These are phyloP conservation scores for Chloroclystis v-ata DNA, from an alignment of 2,888 invertebrate species.

Conservation along the genomic window DNA sequence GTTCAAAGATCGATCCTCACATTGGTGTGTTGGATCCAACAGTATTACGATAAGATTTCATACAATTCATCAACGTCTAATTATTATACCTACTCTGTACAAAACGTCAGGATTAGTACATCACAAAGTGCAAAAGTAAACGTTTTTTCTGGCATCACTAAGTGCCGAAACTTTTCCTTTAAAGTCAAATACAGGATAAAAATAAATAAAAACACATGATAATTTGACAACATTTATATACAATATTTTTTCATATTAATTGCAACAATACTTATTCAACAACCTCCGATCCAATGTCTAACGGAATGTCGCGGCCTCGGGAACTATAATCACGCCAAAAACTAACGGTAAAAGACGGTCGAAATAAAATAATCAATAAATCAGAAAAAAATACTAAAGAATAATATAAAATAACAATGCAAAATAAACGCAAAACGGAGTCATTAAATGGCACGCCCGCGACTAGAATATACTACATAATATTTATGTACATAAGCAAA, in stretches of 20 bases:
- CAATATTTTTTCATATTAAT: neutral
- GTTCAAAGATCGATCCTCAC: no score
- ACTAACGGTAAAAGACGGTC: neutral
- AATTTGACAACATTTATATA: neutral
- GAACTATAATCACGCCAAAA: neutral
- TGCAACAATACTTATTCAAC: slow-evolving; percentile 12
- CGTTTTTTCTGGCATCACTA: no score
- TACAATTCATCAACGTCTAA: no score
- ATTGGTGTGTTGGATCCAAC: no score
- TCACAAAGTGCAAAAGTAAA: no score
- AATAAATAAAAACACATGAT: no score
- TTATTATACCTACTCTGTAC: no score
- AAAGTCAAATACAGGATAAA: no score
- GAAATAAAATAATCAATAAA: slow-evolving; percentile 3
- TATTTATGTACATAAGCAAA: neutral
- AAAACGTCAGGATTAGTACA: no score
- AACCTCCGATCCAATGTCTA: slow-evolving; percentile 10
- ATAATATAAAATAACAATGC: slow-evolving; percentile 5
- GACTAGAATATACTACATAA: slow-evolving; percentile 11
- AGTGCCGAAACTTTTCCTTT: no score
- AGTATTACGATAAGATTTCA: no score
- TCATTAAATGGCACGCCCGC: slow-evolving; percentile 13
- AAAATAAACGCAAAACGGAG: neutral
- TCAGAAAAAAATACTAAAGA: slow-evolving; percentile 1
- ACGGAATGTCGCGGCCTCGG: slow-evolving; percentile 11